phyloP scores from a whole-genome alignment of 2,888 invertebrate species.

The Dryobota labecula region DNA sequence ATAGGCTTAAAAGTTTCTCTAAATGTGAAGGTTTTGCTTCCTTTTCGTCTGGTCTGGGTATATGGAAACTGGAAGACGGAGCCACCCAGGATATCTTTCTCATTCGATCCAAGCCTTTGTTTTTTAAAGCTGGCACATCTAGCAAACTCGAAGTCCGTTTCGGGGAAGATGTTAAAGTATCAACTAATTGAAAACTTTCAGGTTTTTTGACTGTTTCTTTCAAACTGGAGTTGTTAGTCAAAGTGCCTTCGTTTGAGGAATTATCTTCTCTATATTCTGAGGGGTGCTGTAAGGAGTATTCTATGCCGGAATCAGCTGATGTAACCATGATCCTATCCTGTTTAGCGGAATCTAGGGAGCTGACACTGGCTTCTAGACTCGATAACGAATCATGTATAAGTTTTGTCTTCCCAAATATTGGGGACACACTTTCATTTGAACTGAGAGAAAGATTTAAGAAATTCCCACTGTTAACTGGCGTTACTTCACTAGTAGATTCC shows the following conservation, averaged over 20 bases:
- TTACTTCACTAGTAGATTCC: constrained; percentile 85
- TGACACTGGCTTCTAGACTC: constrained; percentile 88
- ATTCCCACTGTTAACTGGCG: constrained; percentile 80
- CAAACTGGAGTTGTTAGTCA: constrained; percentile 86
- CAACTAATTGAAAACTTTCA: constrained; percentile 71
- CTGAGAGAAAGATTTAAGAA: constrained; percentile 85
- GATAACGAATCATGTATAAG: constrained; percentile 87
- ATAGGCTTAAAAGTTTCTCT: constrained; percentile 92
- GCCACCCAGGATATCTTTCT: constrained; percentile 92
- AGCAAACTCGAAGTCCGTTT: constrained; percentile 84
- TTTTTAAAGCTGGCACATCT: constrained; percentile 86
- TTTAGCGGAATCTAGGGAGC: constrained; percentile 85
- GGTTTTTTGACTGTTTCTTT: constrained; percentile 79
- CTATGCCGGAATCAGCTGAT: constrained; percentile 88
- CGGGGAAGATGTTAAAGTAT: constrained; percentile 80
- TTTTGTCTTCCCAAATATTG: constrained; percentile 84
- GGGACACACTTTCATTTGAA: constrained; percentile 88
- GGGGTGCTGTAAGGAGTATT: constrained; percentile 85
- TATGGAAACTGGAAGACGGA: constrained; percentile 84
- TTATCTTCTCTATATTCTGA: constrained; percentile 83
- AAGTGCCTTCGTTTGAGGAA: constrained; percentile 88
- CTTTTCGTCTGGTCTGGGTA: constrained; percentile 83
- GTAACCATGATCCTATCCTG: constrained; percentile 86
- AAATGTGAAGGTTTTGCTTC: constrained; percentile 90
- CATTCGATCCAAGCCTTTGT: constrained; percentile 83